Evolutionary conservation across 2,797 vertebrate genomes (phyloP), one percentile per base, ranked within the genome.

Genomic region (Galagoides demidoff): DNA sequence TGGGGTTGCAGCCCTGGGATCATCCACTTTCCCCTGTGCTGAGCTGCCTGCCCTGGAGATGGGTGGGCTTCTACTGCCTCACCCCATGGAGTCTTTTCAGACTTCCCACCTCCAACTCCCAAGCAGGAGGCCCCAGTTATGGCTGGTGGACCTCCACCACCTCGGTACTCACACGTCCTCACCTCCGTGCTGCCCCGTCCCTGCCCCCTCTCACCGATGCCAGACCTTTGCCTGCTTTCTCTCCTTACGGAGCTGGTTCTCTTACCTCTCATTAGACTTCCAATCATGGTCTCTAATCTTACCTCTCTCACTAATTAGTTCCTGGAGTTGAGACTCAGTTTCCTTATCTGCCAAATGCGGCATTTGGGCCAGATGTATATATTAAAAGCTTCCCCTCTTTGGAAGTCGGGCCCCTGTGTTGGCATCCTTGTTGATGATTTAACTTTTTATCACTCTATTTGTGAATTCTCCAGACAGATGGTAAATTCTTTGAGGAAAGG

Each of bases 291-390:
- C 78, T 82, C 61, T 70, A 14, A 52, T 88, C 84, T 59, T 74
- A 39, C 10, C 66, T 71, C n/a, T 79, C n/a, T 19, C 55, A 17
- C n/a, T 92, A 43, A 77, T 78, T 86, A 52, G n/a, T 37, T 20
- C 22, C 19, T 85, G 70, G n/a, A 17, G 23, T 43, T 31, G 64
- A 45, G 66, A 86, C 79, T 94, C 59, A 17, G 45, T 95, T 95
- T 89, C 37, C 64, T 88, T 57, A 86, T 90, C 39, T 84, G 57
- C 76, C 86, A 37, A 81, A 52, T 68, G 55, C 81, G 55, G 23
- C 7, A 10, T 52, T 82, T 55, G 71, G 27, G 77, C 66, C 55
- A 64, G 73, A 61, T 74, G 13, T 16, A 13, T 52, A 34, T 16
- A 29, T 13, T 45, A 23, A 57, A 83, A 0, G 25, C 6, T 12